phyloP scores from a whole-genome alignment of 2,113 vertebrate genomes.

The Meleagris gallopavo region DNA sequence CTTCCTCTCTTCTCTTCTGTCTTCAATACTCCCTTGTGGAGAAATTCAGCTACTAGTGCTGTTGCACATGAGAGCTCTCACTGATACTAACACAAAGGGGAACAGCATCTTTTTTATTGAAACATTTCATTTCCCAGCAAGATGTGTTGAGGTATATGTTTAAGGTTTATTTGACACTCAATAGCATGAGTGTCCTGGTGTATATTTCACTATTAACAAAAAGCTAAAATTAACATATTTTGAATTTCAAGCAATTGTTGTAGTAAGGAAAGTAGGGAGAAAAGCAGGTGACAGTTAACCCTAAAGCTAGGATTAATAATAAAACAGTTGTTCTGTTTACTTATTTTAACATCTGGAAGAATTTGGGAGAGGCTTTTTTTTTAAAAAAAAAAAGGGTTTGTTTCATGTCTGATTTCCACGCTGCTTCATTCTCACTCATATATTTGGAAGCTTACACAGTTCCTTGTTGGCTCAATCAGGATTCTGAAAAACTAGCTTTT shows the following conservation, averaged over 20 bases:
- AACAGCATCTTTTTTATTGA: slow-evolving; percentile 64
- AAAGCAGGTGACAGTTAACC: slow-evolving; percentile 56
- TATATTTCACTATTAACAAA: slow-evolving; percentile 44
- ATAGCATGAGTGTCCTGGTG: slow-evolving; percentile 42
- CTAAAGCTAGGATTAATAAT: slow-evolving; percentile 61
- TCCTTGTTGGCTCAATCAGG: background rate
- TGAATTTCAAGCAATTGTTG: slow-evolving; percentile 19
- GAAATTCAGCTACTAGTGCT: slow-evolving; percentile 69
- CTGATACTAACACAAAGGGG: slow-evolving; percentile 25
- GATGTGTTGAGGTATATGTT: slow-evolving; percentile 38
- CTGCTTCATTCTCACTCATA: slow-evolving; percentile 56
- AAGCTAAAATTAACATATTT: slow-evolving; percentile 67
- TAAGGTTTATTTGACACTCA: slow-evolving; percentile 47
- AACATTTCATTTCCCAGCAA: slow-evolving; percentile 48
- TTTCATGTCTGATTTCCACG: slow-evolving; percentile 59
- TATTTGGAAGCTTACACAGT: slow-evolving; percentile 8
- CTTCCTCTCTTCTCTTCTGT: background rate
- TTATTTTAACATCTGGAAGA: slow-evolving; percentile 74
- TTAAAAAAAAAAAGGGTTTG: background rate
- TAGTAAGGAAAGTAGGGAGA: slow-evolving; percentile 25
- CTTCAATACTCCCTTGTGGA: slow-evolving; percentile 73
- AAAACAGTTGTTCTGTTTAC: slow-evolving; percentile 61
- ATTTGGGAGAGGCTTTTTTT: slow-evolving; percentile 25
- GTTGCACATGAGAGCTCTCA: slow-evolving; percentile 46
- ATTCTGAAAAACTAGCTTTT: background rate